A percentile compares a stretch with the other conserved stretches of the same genome.
Conservation (phyloP, 2,797 vertebrate species). For the Gadopsis bispinosus region DNA sequence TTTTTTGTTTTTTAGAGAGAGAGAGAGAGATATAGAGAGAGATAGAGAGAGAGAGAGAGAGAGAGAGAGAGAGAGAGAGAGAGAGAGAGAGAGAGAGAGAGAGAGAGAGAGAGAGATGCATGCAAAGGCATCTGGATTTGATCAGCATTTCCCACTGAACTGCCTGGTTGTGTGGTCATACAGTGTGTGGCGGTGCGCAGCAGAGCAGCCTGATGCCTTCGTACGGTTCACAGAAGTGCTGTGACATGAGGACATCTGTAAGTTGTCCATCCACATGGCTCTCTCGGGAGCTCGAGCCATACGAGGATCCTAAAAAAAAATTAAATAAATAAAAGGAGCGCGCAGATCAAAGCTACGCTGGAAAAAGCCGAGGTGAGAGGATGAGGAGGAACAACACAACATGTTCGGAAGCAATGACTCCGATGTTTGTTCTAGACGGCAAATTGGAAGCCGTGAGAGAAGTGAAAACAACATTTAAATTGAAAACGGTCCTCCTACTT, state of each 20-base stretch:
- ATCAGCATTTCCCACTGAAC: constrained; percentile 73
- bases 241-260: constrained; percentile 54
- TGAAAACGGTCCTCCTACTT: constrained; percentile 51
- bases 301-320: constrained; percentile 6
- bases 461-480: constrained; percentile 67
- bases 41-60: too few species aligned
- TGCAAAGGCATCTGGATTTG: constrained; percentile 79
- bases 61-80: constrained; percentile 51
- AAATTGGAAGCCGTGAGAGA: constrained; percentile 52
- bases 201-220: constrained; percentile 47
- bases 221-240: constrained; percentile 38
- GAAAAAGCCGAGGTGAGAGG: constrained; percentile 57
- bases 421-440: constrained; percentile 40
- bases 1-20: too few species aligned
- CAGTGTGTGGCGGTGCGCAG: constrained; percentile 54
- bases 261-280: constrained; percentile 25
- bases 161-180: constrained; percentile 74
- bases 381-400: constrained; percentile 41
- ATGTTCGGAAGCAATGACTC: constrained; percentile 29
- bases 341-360: not conserved
- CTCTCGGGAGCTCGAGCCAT: constrained; percentile 28
- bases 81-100: constrained; percentile 34
- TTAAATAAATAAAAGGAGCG: too few species aligned
- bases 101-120: constrained; percentile 55
- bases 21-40: too few species aligned